phyloP scores from a whole-genome alignment of 2,888 invertebrate species.

The Pterostichus madidus region DNA sequence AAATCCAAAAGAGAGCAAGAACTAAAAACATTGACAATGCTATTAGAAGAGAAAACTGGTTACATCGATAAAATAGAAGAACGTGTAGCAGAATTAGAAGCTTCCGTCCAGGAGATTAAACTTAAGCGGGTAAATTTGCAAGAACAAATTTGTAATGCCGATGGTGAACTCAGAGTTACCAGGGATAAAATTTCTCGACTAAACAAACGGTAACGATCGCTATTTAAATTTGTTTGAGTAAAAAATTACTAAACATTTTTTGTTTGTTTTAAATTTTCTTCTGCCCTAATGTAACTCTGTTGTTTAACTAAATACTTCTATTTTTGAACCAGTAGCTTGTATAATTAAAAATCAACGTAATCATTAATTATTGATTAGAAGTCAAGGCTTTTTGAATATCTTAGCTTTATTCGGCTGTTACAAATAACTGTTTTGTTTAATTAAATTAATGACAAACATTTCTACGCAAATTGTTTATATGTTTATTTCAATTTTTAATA shows the following conservation, averaged over 20 bases:
- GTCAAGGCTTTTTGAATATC: not conserved
- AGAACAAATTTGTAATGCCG: constrained; percentile 37
- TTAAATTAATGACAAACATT: not conserved
- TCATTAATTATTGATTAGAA: not conserved
- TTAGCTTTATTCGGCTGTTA: not conserved
- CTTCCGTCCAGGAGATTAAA: constrained; percentile 27
- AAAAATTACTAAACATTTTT: constrained; percentile 22
- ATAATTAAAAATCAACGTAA: no score
- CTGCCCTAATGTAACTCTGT: constrained; percentile 38
- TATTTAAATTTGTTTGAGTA: constrained; percentile 1
- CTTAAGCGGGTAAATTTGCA: constrained; percentile 50
- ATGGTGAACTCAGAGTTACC: constrained; percentile 54
- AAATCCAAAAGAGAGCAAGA: constrained; percentile 40
- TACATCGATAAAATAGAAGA: constrained; percentile 51
- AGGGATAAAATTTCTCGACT: constrained; percentile 44
- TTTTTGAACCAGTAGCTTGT: not conserved
- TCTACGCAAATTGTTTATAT: no score
- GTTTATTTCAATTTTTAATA: no score
- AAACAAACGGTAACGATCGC: constrained; percentile 36
- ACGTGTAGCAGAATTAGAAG: constrained; percentile 28
- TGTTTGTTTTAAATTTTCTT: constrained; percentile 20
- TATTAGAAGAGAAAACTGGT: constrained; percentile 47
- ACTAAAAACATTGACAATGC: constrained; percentile 5
- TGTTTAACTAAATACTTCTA: constrained; percentile 43
- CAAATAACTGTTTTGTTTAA: no score